Evolutionary conservation across 1,140 invertebrate species (phyloP).

Genomic region (Lordiphosa mommai): DNA sequence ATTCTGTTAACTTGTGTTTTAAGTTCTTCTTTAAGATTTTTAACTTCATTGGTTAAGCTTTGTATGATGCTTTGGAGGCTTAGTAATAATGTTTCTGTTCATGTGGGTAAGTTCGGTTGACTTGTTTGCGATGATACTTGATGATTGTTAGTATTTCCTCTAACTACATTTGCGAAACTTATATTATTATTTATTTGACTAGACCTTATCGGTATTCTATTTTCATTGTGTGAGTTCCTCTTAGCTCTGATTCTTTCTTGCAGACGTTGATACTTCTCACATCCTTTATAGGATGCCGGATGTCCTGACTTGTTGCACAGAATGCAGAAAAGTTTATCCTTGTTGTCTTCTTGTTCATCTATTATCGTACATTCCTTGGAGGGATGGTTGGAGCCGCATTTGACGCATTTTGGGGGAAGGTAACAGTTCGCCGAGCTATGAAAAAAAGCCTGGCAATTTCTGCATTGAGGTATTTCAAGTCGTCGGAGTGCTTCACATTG

Average conservation of each 20-base stretch:
- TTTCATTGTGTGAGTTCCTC: neutral
- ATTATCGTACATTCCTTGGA: neutral
- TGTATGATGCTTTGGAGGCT: neutral
- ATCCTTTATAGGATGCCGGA: neutral
- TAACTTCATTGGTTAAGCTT: neutral
- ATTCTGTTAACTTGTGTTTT: neutral
- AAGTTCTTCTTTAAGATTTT: neutral
- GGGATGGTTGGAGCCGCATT: neutral
- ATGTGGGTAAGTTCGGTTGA: neutral
- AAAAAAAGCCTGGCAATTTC: neutral
- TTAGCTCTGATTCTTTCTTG: too few species aligned
- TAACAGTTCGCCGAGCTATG: neutral
- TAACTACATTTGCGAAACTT: neutral
- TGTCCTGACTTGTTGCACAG: neutral
- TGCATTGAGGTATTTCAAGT: neutral
- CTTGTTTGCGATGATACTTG: neutral
- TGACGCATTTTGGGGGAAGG: neutral
- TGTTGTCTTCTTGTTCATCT: neutral
- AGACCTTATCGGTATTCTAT: neutral
- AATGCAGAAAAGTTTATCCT: neutral
- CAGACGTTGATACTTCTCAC: neutral
- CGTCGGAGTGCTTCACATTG: neutral
- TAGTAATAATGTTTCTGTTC: neutral
- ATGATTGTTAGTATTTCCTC: neutral
- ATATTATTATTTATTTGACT: neutral